phyloP scores from a whole-genome alignment of 2,797 vertebrate genomes.

The Chelon labrosus region DNA sequence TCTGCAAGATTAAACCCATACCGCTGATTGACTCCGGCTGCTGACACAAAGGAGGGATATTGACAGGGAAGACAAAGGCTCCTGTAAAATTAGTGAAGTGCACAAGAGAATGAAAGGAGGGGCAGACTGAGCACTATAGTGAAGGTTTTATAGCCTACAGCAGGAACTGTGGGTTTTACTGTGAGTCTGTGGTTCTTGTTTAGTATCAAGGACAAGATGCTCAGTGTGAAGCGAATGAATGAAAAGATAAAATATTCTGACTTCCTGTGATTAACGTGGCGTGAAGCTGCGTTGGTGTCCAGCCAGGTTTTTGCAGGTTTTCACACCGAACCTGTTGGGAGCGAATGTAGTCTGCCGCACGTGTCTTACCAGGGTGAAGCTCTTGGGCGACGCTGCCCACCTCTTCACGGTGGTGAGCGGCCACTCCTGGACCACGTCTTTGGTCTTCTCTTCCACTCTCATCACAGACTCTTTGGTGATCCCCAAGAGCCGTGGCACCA shows the following conservation, averaged over 20 bases:
- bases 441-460: constrained; percentile 98
- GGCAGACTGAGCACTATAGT: constrained; percentile 17
- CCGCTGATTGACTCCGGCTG: constrained; percentile 40
- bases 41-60: constrained; percentile 60
- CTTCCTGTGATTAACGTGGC: constrained; percentile 4
- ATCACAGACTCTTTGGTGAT: constrained; percentile 99
- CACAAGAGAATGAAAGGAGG: constrained; percentile 22
- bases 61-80: constrained; percentile 58
- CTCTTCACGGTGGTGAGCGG: constrained; percentile 98
- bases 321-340: background rate
- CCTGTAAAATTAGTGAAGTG: constrained; percentile 53
- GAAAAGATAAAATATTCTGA: constrained; percentile 10
- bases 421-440: constrained; percentile 99
- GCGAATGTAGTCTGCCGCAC: background rate
- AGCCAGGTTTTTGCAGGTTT: background rate
- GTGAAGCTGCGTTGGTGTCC: background rate
- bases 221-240: constrained; percentile 3
- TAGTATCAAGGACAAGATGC: background rate
- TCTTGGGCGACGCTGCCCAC: constrained; percentile 99
- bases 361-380: constrained; percentile 94
- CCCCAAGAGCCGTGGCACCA: constrained; percentile 95
- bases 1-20: constrained; percentile 61
- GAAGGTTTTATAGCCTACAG: constrained; percentile 36
- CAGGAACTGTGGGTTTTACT: constrained; percentile 20
- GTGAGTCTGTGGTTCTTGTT: constrained; percentile 19